phyloP scores from a whole-genome alignment of 2,113 vertebrate genomes.

The Apodemus speciosus region DNA sequence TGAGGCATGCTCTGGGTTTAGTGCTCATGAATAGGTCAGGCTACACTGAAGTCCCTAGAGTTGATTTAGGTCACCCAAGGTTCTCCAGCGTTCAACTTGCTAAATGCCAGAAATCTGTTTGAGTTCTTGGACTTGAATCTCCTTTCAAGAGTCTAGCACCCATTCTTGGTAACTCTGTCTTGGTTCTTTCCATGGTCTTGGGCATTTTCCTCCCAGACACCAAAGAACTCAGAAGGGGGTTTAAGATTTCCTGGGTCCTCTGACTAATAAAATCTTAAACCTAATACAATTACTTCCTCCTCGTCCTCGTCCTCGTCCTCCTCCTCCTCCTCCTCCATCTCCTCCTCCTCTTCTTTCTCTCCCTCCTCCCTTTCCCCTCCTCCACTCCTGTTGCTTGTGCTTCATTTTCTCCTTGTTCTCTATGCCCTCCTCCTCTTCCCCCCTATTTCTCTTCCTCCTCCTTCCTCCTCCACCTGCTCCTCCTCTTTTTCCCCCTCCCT shows the following conservation, averaged over 20 bases:
- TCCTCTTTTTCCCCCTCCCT: not conserved
- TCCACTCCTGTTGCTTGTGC: not conserved
- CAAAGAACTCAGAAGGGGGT: not conserved
- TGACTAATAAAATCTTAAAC: not conserved
- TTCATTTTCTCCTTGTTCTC: not conserved
- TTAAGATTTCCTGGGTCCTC: not conserved
- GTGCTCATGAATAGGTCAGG: not conserved
- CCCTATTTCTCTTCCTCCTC: not conserved
- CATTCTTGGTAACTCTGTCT: not conserved
- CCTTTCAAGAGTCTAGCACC: not conserved
- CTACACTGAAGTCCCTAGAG: not conserved
- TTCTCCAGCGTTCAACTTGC: not conserved
- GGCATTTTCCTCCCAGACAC: not conserved
- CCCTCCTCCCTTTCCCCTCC: no score
- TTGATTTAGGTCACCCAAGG: not conserved
- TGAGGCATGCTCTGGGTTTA: not conserved
- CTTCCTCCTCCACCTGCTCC: not conserved
- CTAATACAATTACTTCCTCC: not conserved
- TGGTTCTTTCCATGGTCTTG: not conserved
- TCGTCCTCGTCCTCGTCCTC: not conserved
- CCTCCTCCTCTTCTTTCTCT: not conserved
- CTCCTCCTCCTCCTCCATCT: not conserved
- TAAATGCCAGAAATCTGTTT: not conserved
- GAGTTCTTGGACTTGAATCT: not conserved
- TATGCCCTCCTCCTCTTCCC: not conserved